A percentile compares a stretch with the other conserved stretches of the same genome.
Evolutionary conservation across 1,140 invertebrate species (phyloP).

Genomic region (Euglossa dilemma): DNA sequence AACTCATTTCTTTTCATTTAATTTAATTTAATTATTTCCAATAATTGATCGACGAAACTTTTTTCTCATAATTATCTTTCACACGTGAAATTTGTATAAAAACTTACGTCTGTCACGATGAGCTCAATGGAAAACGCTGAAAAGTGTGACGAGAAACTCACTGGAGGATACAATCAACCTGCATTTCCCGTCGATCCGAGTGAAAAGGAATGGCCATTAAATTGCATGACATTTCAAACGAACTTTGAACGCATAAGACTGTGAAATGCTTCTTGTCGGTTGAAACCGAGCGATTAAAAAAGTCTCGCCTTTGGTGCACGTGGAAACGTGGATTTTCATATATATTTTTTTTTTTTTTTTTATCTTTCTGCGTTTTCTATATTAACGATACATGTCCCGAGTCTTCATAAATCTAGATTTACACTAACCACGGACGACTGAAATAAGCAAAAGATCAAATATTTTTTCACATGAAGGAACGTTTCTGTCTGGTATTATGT

Average conservation of each 20-base stretch:
- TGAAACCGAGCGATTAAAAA: background rate
- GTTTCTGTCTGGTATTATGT: no score
- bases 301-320: background rate
- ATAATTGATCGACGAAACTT: no score
- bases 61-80: no score
- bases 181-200: background rate
- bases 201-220: conserved; percentile 12
- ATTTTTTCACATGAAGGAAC: no score
- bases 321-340: background rate
- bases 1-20: no score
- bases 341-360: background rate
- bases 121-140: no score
- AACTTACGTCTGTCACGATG: background rate
- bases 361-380: background rate
- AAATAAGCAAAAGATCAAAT: no score
- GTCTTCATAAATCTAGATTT: background rate
- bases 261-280: background rate
- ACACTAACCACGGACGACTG: background rate
- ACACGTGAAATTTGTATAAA: no score
- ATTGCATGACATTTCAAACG: background rate
- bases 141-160: background rate
- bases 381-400: background rate
- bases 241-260: background rate
- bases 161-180: background rate
- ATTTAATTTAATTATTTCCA: no score